Conservation (phyloP, 1,140 invertebrate species). For the Steinernema feltiae region DNA sequence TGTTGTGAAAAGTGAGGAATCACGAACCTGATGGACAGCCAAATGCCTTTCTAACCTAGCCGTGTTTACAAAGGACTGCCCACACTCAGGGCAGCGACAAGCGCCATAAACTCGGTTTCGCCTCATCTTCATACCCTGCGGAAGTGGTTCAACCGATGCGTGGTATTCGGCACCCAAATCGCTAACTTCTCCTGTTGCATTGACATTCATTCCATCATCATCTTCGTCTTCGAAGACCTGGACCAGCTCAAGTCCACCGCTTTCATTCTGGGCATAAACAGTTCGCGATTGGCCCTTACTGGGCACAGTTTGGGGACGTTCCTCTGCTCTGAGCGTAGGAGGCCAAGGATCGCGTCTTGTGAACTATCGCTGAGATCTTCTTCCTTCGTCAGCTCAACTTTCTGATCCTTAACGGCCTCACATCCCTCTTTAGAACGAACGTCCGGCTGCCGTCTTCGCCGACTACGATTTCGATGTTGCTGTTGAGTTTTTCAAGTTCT, state of each 20-base stretch:
- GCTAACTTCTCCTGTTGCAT: slow-evolving; percentile 10
- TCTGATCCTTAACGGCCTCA: not conserved
- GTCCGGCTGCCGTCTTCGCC: slow-evolving; percentile 40
- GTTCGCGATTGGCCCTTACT: slow-evolving; percentile 14
- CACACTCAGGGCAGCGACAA: slow-evolving; percentile 44
- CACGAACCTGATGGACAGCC: slow-evolving; percentile 47
- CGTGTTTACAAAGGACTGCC: slow-evolving; percentile 52
- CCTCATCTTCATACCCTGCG: slow-evolving; percentile 34
- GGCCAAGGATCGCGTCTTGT: not conserved
- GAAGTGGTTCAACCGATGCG: slow-evolving; percentile 13
- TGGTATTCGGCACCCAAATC: slow-evolving; percentile 14
- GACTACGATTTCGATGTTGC: slow-evolving; percentile 37
- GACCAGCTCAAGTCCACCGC: slow-evolving; percentile 15
- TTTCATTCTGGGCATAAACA: slow-evolving; percentile 13
- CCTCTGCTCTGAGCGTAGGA: not conserved
- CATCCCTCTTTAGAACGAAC: not conserved
- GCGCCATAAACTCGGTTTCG: slow-evolving; percentile 48
- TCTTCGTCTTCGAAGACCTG: slow-evolving; percentile 14
- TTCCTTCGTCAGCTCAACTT: not conserved
- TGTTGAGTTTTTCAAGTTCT: slow-evolving; percentile 42
- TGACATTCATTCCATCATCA: slow-evolving; percentile 17
- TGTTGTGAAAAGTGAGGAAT: not conserved
- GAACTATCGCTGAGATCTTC: not conserved
- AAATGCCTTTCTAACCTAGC: slow-evolving; percentile 51
- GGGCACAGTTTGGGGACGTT: slow-evolving; percentile 10